Evolutionary conservation across 1,140 invertebrate genomes (phyloP).

Genomic region (Protaetia brevitarsis): DNA sequence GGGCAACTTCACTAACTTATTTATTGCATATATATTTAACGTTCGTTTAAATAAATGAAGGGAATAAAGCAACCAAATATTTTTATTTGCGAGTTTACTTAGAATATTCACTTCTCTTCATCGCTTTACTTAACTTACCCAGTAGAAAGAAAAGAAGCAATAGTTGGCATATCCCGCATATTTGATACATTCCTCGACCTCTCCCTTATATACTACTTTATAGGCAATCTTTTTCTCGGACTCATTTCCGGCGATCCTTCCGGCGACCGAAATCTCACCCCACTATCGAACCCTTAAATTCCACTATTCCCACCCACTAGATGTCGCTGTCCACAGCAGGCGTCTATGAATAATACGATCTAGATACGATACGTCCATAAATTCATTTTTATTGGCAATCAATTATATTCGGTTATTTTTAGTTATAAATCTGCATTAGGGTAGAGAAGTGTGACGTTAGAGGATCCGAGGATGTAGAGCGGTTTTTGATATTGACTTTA

Average conservation of each 20-base stretch:
- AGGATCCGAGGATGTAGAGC: background rate
- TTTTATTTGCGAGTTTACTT: no score
- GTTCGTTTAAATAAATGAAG: no score
- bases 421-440: conserved; percentile 23
- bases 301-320: conserved; percentile 12
- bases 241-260: conserved; percentile 17
- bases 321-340: conserved; percentile 22
- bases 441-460: background rate
- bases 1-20: no score
- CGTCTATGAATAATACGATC: conserved; percentile 24
- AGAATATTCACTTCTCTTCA: no score
- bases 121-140: background rate
- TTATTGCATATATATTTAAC: no score
- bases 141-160: background rate
- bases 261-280: background rate
- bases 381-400: conserved; percentile 24
- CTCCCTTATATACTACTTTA: conserved; percentile 6
- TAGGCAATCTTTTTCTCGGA: conserved; percentile 19
- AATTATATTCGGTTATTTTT: conserved; percentile 23
- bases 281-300: conserved; percentile 5
- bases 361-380: conserved; percentile 23
- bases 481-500: background rate
- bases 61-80: no score
- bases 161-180: background rate
- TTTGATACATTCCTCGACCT: background rate